These are phyloP conservation scores for Bettongia penicillata DNA, from an alignment of 2,113 vertebrate species.

Conservation along the genomic window DNA sequence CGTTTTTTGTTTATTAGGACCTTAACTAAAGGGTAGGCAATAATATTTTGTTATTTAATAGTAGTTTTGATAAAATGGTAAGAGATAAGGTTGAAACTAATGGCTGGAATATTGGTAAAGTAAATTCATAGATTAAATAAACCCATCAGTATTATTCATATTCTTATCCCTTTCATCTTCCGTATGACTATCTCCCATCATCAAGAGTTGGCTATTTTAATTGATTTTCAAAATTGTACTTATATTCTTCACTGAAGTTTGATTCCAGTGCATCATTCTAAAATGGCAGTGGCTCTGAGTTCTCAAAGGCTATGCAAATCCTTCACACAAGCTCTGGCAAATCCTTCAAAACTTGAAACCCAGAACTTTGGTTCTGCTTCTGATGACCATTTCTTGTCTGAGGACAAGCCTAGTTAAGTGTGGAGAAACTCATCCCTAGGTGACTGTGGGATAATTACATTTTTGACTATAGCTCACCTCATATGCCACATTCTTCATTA, in stretches of 20 bases:
- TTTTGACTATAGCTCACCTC: neutral
- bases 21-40: neutral
- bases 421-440: neutral
- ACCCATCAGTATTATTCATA: neutral
- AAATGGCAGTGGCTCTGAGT: neutral
- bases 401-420: neutral
- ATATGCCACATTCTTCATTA: neutral
- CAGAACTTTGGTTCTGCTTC: neutral
- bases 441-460: neutral
- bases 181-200: neutral
- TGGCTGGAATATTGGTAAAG: neutral
- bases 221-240: neutral
- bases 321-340: neutral
- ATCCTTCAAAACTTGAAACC: neutral
- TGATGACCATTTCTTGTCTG: neutral
- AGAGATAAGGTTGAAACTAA: neutral
- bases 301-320: neutral
- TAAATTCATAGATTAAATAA: neutral
- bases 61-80: neutral
- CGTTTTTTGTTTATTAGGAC: neutral
- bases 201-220: neutral
- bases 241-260: neutral
- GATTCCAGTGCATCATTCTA: neutral
- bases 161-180: neutral
- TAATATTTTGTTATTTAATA: neutral